phyloP scores from a whole-genome alignment of 2,797 vertebrate genomes.

The Huso huso region DNA sequence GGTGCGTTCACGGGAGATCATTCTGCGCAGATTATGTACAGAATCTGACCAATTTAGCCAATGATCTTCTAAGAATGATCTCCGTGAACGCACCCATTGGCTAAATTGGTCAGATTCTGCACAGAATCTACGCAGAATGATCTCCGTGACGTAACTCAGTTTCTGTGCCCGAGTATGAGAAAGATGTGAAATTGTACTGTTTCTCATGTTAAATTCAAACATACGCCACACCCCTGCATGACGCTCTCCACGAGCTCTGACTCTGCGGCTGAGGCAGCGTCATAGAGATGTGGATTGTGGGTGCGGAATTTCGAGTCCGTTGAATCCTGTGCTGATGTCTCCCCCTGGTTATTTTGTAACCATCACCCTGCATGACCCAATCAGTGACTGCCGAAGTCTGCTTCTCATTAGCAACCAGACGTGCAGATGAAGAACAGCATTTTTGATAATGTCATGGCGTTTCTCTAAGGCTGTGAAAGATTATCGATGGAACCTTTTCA shows the following conservation, averaged over 20 bases:
- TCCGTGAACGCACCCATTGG: too few species aligned
- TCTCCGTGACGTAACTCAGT: neutral
- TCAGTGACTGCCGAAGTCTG: neutral
- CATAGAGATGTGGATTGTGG: constrained; percentile 12
- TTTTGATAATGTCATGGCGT: constrained; percentile 7
- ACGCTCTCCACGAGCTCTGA: constrained; percentile 5
- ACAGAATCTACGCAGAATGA: too few species aligned
- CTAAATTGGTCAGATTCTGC: too few species aligned
- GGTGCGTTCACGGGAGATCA: too few species aligned
- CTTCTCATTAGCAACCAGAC: neutral
- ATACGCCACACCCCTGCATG: constrained; percentile 6
- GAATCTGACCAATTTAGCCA: too few species aligned
- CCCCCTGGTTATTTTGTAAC: constrained; percentile 1
- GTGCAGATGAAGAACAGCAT: constrained; percentile 2
- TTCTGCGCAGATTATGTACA: too few species aligned
- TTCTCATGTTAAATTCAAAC: neutral
- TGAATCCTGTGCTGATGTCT: neutral
- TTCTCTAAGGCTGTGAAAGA: constrained; percentile 1
- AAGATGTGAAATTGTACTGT: neutral
- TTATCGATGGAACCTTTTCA: too few species aligned
- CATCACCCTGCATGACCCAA: neutral
- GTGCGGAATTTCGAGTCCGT: constrained; percentile 4
- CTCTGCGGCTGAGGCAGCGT: constrained; percentile 9
- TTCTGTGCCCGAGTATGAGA: constrained; percentile 2
- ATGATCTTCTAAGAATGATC: too few species aligned